Percentiles rank a stretch among this genome's conserved stretches.
phyloP scores from a whole-genome alignment of 2,113 vertebrate species.

The Synchiropus splendidus region DNA sequence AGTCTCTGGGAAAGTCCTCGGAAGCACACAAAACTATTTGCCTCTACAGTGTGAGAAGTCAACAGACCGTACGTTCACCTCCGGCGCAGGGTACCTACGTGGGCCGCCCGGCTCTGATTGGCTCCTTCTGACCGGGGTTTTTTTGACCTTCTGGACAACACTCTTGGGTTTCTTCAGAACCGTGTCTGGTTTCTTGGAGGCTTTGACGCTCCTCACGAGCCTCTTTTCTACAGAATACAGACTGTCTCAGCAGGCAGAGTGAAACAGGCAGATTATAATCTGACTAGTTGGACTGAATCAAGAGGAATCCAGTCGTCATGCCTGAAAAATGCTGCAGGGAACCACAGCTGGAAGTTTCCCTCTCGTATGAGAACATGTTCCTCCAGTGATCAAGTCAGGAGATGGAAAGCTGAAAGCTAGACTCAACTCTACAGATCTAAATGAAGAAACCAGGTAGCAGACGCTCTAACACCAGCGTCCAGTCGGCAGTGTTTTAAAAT shows the following conservation, averaged over 20 bases:
- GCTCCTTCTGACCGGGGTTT: conserved; percentile 18
- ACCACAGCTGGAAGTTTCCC: too few species aligned
- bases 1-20: too few species aligned
- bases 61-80: neutral
- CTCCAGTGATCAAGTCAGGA: too few species aligned
- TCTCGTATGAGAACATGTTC: too few species aligned
- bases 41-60: neutral
- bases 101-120: neutral
- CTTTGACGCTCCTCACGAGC: conserved; percentile 25
- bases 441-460: too few species aligned
- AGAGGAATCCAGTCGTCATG: too few species aligned
- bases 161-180: conserved; percentile 32
- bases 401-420: too few species aligned
- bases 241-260: conserved; percentile 4
- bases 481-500: neutral
- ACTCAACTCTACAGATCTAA: too few species aligned
- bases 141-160: conserved; percentile 19
- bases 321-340: too few species aligned
- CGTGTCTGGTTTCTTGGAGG: conserved; percentile 25
- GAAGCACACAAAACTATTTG: neutral
- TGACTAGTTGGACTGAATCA: too few species aligned
- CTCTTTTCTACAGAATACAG: conserved; percentile 31
- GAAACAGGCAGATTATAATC: neutral
- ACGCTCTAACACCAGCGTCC: too few species aligned
- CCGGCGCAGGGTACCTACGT: conserved; percentile 37